Conservation (phyloP, 2,888 invertebrate genomes). For the Drosophila siamana region DNA sequence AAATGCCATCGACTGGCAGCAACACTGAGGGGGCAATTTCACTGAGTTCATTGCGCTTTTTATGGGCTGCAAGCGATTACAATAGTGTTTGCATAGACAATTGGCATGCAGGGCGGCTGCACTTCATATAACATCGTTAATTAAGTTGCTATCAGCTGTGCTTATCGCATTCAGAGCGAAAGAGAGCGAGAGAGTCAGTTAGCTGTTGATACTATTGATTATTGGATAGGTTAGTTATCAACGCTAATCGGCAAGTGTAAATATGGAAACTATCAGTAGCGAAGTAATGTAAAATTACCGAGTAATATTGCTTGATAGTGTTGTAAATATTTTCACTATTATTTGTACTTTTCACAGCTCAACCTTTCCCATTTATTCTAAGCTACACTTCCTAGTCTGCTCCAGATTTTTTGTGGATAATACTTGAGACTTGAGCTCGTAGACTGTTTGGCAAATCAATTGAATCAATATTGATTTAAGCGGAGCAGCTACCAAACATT, state of each 20-base stretch:
- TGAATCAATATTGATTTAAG: slow-evolving; percentile 70
- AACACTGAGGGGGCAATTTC: slow-evolving; percentile 6
- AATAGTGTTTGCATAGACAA: slow-evolving; percentile 32
- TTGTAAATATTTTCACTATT: neutral
- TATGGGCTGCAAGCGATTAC: slow-evolving; percentile 17
- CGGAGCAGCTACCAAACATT: slow-evolving; percentile 72
- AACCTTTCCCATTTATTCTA: neutral
- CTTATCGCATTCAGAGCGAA: slow-evolving; percentile 29
- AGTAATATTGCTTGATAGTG: neutral
- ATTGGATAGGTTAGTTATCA: slow-evolving; percentile 50
- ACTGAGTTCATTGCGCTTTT: slow-evolving; percentile 56
- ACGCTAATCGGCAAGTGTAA: slow-evolving; percentile 13
- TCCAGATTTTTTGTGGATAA: slow-evolving; percentile 19
- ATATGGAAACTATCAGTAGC: slow-evolving; percentile 5
- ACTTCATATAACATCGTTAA: slow-evolving; percentile 51
- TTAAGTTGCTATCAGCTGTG: slow-evolving; percentile 39
- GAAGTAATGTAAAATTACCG: neutral
- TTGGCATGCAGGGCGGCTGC: slow-evolving; percentile 1
- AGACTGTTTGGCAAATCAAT: slow-evolving; percentile 73
- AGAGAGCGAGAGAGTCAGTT: no score
- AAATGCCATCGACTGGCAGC: slow-evolving; percentile 12
- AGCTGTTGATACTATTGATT: slow-evolving; percentile 7
- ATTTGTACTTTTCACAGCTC: neutral
- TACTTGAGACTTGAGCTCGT: slow-evolving; percentile 31
- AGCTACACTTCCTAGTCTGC: slow-evolving; percentile 23